Conservation (phyloP, 1,140 invertebrate species). For the Drosophila asahinai region DNA sequence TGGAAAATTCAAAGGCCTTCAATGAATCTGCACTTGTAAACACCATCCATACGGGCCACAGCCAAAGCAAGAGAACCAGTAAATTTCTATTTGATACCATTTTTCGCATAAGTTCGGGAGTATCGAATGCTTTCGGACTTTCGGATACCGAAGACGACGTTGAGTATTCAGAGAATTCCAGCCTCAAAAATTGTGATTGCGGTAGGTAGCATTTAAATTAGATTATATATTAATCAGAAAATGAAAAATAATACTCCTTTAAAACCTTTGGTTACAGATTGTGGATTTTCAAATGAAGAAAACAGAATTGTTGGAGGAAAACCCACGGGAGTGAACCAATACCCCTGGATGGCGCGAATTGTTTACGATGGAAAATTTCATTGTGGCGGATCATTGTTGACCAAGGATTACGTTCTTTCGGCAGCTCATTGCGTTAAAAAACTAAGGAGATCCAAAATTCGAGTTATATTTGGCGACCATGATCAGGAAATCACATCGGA, state of each 20-base stretch:
- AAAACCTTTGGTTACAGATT: constrained; percentile 86
- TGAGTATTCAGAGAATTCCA: constrained; percentile 82
- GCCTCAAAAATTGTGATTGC: constrained; percentile 87
- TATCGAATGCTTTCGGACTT: constrained; percentile 85
- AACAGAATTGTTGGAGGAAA: constrained; percentile 89
- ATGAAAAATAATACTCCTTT: neutral
- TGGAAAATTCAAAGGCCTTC: constrained; percentile 43
- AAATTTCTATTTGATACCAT: constrained; percentile 89
- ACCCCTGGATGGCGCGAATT: constrained; percentile 93
- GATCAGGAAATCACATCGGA: constrained; percentile 92
- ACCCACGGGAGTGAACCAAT: constrained; percentile 91
- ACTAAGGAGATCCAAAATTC: constrained; percentile 91
- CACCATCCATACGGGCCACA: constrained; percentile 32
- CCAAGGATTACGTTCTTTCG: constrained; percentile 89
- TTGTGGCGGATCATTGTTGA: constrained; percentile 94
- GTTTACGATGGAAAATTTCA: constrained; percentile 95
- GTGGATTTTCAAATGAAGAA: constrained; percentile 90
- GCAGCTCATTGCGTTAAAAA: constrained; percentile 90
- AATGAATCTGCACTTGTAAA: constrained; percentile 48
- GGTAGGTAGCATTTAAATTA: constrained; percentile 85
- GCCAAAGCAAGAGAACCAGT: constrained; percentile 81
- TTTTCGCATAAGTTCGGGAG: constrained; percentile 86
- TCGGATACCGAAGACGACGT: constrained; percentile 85
- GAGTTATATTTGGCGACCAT: constrained; percentile 92
- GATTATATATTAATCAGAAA: neutral